Percentiles rank a stretch among this genome's conserved stretches.
These are phyloP conservation scores for Pachypeltis micranthus DNA, from an alignment of 1,140 invertebrate genomes.

Conservation along the genomic window DNA sequence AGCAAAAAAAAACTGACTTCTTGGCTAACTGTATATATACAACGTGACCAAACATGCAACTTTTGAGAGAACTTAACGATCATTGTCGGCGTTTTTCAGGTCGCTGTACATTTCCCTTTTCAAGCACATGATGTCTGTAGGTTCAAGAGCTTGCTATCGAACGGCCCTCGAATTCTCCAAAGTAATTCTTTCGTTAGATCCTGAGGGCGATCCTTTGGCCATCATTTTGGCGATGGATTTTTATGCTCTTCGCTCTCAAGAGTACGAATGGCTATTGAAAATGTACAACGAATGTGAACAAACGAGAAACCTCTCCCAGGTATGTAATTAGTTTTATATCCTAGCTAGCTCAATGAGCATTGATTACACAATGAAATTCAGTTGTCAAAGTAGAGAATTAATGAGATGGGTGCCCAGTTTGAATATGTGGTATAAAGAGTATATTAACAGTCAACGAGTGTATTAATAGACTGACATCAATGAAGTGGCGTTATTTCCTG, in stretches of 20 bases:
- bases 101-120: conserved; percentile 72
- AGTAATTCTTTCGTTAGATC: conserved; percentile 63
- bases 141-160: conserved; percentile 65
- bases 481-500: too few species aligned
- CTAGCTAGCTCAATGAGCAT: too few species aligned
- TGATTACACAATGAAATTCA: too few species aligned
- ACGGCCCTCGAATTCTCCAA: conserved; percentile 72
- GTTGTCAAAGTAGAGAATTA: too few species aligned
- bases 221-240: conserved; percentile 73
- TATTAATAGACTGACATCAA: too few species aligned
- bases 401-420: too few species aligned
- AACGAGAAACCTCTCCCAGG: conserved; percentile 52
- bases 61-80: not conserved
- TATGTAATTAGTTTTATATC: too few species aligned
- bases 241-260: conserved; percentile 66
- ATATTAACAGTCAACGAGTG: too few species aligned
- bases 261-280: conserved; percentile 72
- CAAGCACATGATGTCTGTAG: conserved; percentile 70
- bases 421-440: too few species aligned
- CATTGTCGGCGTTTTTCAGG: conserved; percentile 37
- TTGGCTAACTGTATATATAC: too few species aligned
- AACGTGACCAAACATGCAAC: too few species aligned
- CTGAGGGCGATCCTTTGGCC: conserved; percentile 71
- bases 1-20: too few species aligned
- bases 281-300: conserved; percentile 54